Percentiles rank a stretch among this genome's conserved stretches.
Conservation (phyloP, 2,113 vertebrate species). For the Cepphus grylle region DNA sequence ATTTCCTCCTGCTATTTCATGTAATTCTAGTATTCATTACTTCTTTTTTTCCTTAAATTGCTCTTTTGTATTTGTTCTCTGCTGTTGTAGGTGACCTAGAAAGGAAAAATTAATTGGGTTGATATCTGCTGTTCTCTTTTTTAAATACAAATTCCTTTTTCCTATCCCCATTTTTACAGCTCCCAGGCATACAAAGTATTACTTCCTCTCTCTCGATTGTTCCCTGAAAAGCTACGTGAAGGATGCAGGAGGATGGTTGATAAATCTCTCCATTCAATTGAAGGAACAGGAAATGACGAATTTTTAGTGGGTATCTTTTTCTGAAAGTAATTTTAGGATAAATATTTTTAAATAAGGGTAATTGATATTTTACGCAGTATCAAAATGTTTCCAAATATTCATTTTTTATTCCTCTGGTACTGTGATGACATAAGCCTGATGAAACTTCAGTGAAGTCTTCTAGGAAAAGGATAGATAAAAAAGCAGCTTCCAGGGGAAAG, state of each 20-base stretch:
- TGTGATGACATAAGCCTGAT: not conserved
- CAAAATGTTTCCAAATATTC: not conserved
- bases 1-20: not conserved
- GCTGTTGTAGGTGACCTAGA: not conserved
- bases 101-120: not conserved
- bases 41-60: not conserved
- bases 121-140: constrained; percentile 6
- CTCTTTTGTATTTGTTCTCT: constrained; percentile 10
- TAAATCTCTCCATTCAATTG: not conserved
- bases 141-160: constrained; percentile 11
- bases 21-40: not conserved
- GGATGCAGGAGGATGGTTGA: not conserved
- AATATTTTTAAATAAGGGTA: constrained; percentile 5
- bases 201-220: not conserved
- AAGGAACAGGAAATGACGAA: not conserved
- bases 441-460: constrained; percentile 7
- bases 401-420: not conserved
- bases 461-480: not conserved
- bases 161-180: not conserved
- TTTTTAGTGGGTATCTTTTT: not conserved
- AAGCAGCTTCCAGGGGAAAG: not conserved
- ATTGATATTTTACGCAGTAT: not conserved
- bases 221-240: not conserved
- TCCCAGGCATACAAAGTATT: not conserved
- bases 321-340: constrained; percentile 3